A percentile compares a stretch with the other conserved stretches of the same genome.
These are phyloP conservation scores for Dicerorhinus sumatrensis DNA, from an alignment of 2,113 vertebrate species.

Conservation along the genomic window DNA sequence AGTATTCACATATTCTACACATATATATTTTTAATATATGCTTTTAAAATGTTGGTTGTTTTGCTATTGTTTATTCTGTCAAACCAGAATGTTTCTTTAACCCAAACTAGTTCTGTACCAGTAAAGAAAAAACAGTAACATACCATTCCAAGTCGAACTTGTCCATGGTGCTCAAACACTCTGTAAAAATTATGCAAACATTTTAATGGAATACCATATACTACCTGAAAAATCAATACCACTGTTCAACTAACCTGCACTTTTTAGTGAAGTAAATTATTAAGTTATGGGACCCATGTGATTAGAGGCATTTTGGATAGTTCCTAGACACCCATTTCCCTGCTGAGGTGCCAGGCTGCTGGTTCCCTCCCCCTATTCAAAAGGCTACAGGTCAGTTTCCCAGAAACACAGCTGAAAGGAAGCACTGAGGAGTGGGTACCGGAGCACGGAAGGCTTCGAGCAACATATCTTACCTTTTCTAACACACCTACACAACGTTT, in stretches of 20 bases:
- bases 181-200: slow-evolving; percentile 84
- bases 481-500: background rate
- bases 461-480: background rate
- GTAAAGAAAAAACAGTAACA: slow-evolving; percentile 70
- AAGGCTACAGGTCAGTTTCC: background rate
- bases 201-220: slow-evolving; percentile 66
- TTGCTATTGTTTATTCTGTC: slow-evolving; percentile 39
- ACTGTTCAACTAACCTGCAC: background rate
- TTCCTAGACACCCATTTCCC: background rate
- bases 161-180: slow-evolving; percentile 93
- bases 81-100: slow-evolving; percentile 35
- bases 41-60: slow-evolving; percentile 31
- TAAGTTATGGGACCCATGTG: background rate
- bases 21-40: slow-evolving; percentile 42
- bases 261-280: slow-evolving; percentile 27
- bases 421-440: background rate
- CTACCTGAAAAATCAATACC: background rate
- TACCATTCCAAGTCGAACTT: slow-evolving; percentile 98
- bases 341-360: background rate
- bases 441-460: background rate
- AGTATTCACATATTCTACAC: slow-evolving; percentile 39
- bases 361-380: background rate
- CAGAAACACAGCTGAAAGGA: background rate
- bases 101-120: background rate
- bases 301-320: background rate